A percentile compares a stretch with the other conserved stretches of the same genome.
Conservation (phyloP, 1,140 invertebrate species). For the Drosophila nebulosa region DNA sequence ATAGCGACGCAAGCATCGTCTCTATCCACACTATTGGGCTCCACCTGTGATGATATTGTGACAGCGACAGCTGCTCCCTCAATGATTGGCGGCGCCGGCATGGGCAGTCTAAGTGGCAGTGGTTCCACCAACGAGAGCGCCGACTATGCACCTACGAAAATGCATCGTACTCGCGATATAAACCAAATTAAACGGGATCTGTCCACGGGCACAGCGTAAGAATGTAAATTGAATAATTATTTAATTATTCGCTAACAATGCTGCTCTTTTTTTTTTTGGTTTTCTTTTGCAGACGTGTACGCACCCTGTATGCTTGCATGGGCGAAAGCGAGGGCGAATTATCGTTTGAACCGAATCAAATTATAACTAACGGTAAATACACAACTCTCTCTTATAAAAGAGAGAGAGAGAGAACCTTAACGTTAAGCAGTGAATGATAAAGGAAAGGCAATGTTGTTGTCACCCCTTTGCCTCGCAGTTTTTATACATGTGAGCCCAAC, state of each 20-base stretch:
- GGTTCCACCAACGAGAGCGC: slow-evolving; percentile 58
- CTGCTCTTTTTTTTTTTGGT: neutral
- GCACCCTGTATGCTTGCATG: slow-evolving; percentile 96
- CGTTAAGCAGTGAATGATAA: no score
- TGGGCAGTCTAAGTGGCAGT: slow-evolving; percentile 47
- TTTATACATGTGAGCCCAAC: no score
- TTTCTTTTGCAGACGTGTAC: slow-evolving; percentile 85
- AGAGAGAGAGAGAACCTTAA: no score
- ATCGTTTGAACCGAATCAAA: slow-evolving; percentile 98
- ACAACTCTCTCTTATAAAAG: neutral
- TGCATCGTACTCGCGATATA: slow-evolving; percentile 77
- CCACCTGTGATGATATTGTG: slow-evolving; percentile 74
- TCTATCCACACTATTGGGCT: slow-evolving; percentile 59
- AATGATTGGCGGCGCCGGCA: slow-evolving; percentile 45
- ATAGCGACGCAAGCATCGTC: slow-evolving; percentile 61
- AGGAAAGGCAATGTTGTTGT: no score
- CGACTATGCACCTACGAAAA: slow-evolving; percentile 76
- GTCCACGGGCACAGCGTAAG: slow-evolving; percentile 76
- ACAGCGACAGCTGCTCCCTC: slow-evolving; percentile 63
- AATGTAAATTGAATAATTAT: neutral
- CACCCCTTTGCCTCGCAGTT: no score
- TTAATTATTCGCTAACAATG: neutral
- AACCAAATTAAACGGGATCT: slow-evolving; percentile 78
- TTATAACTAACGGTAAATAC: slow-evolving; percentile 95
- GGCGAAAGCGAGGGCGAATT: slow-evolving; percentile 98